phyloP scores from a whole-genome alignment of 2,797 vertebrate genomes.

The Phataginus tricuspis region DNA sequence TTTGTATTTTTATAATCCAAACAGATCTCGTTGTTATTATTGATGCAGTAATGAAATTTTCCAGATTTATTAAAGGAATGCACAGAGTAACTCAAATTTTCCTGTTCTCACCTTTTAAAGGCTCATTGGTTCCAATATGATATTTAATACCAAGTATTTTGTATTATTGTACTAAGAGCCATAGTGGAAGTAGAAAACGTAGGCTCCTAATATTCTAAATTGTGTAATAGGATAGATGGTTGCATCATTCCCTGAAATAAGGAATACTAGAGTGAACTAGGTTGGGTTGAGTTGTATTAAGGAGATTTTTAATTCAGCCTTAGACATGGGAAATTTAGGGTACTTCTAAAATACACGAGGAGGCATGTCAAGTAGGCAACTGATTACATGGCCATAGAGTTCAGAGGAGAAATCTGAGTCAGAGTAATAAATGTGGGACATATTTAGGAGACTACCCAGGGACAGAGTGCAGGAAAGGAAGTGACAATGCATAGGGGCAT shows the following conservation, averaged over 20 bases:
- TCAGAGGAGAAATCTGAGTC: background rate
- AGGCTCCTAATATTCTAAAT: background rate
- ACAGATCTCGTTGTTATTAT: background rate
- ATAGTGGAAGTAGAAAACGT: background rate
- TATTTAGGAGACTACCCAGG: background rate
- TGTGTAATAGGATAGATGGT: background rate
- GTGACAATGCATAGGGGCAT: background rate
- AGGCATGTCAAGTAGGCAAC: background rate
- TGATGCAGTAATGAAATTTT: background rate
- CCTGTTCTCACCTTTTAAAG: background rate
- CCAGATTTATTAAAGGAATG: constrained; percentile 13
- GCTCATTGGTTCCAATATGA: background rate
- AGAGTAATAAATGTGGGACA: background rate
- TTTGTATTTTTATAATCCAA: constrained; percentile 30
- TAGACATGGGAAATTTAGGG: background rate
- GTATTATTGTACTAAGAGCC: background rate
- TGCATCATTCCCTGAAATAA: constrained; percentile 8
- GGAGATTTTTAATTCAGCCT: background rate
- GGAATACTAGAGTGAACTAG: background rate
- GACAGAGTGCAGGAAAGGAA: background rate
- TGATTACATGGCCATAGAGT: background rate
- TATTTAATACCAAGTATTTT: background rate
- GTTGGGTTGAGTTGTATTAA: background rate
- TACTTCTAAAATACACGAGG: background rate
- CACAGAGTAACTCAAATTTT: background rate